A percentile compares a stretch with the other conserved stretches of the same genome.
These are phyloP conservation scores for Tortricodes alternella DNA, from an alignment of 2,888 invertebrate genomes.

Conservation along the genomic window DNA sequence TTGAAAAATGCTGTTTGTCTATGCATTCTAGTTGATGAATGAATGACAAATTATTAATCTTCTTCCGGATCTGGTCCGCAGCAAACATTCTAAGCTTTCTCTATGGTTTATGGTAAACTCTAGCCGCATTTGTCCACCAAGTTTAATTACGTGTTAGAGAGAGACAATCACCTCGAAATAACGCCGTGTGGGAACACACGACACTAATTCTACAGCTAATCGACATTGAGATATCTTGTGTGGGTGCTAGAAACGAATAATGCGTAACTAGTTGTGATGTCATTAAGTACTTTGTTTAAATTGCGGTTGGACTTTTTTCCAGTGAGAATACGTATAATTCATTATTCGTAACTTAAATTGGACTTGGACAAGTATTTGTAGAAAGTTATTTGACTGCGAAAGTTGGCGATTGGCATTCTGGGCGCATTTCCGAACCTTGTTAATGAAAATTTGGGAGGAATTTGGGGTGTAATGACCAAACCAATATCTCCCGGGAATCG, in stretches of 20 bases:
- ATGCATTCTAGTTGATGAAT: too few relatives aligned
- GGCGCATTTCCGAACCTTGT: constrained; percentile 6
- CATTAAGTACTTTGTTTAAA: neutral
- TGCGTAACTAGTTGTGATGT: constrained; percentile 5
- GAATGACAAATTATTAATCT: too few relatives aligned
- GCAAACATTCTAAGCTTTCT: neutral
- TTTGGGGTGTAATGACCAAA: neutral
- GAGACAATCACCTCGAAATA: constrained; percentile 21
- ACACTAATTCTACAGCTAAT: constrained; percentile 5
- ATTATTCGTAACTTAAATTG: neutral
- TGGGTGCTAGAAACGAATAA: constrained; percentile 9
- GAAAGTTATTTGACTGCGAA: constrained; percentile 3
- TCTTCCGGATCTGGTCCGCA: neutral
- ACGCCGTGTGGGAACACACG: constrained; percentile 12
- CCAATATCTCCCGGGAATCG: too few relatives aligned
- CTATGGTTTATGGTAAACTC: neutral
- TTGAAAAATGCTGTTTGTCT: too few relatives aligned
- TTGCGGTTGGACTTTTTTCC: neutral
- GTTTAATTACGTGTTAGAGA: neutral
- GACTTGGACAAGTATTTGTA: neutral
- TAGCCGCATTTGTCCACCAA: neutral
- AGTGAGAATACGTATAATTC: neutral
- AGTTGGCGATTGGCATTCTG: neutral
- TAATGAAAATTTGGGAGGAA: constrained; percentile 1
- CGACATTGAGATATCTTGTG: constrained; percentile 5